phyloP scores from a whole-genome alignment of 2,888 invertebrate genomes.

The Myopa testacea region DNA sequence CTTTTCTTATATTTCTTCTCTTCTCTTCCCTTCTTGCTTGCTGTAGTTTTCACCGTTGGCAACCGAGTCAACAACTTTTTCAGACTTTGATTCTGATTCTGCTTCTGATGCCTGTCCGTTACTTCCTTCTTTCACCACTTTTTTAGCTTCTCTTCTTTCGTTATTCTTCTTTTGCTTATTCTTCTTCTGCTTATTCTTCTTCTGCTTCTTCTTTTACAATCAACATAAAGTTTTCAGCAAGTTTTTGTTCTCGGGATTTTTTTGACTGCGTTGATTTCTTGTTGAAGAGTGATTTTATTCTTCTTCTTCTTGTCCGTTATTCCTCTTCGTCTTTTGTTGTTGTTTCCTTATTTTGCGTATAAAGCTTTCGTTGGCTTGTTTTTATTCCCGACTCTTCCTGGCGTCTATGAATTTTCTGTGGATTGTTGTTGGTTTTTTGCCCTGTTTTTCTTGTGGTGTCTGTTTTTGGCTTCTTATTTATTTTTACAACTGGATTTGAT shows the following conservation, averaged over 20 bases:
- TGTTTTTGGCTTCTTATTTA: conserved; percentile 16
- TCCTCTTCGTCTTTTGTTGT: background rate
- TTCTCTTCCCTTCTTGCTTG: conserved; percentile 21
- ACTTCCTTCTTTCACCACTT: too few species aligned
- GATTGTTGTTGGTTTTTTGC: conserved; percentile 6
- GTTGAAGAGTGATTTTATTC: too few species aligned
- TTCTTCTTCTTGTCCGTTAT: conserved; percentile 22
- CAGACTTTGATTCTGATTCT: conserved; percentile 10
- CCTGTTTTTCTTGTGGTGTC: background rate
- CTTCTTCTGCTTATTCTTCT: background rate
- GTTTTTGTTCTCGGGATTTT: background rate
- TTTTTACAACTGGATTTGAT: background rate
- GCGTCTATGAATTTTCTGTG: too few species aligned
- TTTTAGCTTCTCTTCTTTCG: too few species aligned
- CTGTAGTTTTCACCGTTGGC: conserved; percentile 8
- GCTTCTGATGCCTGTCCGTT: background rate
- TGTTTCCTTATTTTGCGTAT: conserved; percentile 10
- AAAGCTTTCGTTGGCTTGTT: background rate
- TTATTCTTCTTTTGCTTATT: conserved; percentile 5
- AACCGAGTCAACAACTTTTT: conserved; percentile 31
- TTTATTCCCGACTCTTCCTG: too few species aligned
- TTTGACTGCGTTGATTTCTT: too few species aligned
- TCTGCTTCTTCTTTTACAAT: background rate
- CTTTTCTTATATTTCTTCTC: conserved; percentile 30
- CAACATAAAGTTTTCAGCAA: conserved; percentile 19